Conservation (phyloP, 2,113 vertebrate genomes). For the Mormyrus iriodes region DNA sequence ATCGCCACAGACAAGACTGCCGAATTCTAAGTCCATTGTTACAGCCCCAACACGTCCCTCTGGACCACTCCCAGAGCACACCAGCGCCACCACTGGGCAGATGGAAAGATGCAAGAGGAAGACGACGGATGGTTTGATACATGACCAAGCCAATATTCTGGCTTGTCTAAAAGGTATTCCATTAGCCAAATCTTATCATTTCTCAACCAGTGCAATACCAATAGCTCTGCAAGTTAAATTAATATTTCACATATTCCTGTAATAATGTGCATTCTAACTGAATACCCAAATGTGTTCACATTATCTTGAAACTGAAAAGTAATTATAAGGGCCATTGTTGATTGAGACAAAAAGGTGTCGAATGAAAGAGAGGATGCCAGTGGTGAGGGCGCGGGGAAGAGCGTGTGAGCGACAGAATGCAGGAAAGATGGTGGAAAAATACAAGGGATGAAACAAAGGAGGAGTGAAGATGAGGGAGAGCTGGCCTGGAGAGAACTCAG, state of each 20-base stretch:
- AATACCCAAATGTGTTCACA: neutral
- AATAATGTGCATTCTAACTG: neutral
- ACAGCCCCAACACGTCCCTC: neutral
- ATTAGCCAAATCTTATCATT: neutral
- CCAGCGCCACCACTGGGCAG: neutral
- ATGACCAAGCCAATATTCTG: neutral
- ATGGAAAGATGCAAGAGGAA: neutral
- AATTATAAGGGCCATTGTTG: neutral
- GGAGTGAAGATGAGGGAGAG: neutral
- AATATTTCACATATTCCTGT: neutral
- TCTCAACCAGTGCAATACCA: neutral
- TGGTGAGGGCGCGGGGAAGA: neutral
- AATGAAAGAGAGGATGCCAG: neutral
- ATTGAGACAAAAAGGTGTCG: neutral
- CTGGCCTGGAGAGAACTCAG: neutral
- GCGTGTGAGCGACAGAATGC: neutral
- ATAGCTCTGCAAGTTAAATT: neutral
- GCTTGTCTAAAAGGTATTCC: neutral
- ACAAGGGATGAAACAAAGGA: neutral
- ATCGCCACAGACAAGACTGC: neutral
- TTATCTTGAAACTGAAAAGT: neutral
- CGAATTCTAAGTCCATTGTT: neutral
- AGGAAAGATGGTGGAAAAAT: neutral
- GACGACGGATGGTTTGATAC: neutral
- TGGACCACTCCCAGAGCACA: neutral